phyloP scores from a whole-genome alignment of 2,888 invertebrate species.

The Cosmorhoe ocellata region DNA sequence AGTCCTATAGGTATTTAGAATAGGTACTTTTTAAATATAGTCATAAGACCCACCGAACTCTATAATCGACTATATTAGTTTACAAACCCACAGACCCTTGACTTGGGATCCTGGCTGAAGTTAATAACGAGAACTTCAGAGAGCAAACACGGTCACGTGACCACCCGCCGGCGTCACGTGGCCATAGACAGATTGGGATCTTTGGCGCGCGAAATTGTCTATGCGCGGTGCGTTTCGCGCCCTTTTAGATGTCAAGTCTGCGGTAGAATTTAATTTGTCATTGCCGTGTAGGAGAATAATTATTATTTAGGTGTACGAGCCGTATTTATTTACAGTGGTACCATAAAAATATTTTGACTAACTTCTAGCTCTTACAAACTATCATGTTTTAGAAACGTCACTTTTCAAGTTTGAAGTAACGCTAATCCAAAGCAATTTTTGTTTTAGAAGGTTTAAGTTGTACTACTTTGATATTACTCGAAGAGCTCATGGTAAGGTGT shows the following conservation, averaged over 20 bases:
- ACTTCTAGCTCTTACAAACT: too few species aligned
- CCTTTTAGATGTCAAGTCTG: constrained; percentile 48
- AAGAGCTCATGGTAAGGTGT: too few species aligned
- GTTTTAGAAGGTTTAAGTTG: too few species aligned
- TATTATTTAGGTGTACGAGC: too few species aligned
- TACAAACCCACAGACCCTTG: constrained; percentile 27
- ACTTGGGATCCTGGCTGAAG: constrained; percentile 39
- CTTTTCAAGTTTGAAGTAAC: too few species aligned
- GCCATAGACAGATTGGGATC: constrained; percentile 63
- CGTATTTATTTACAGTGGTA: too few species aligned
- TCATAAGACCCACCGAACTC: not conserved
- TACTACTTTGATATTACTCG: too few species aligned
- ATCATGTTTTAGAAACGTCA: too few species aligned
- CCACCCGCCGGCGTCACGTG: constrained; percentile 51
- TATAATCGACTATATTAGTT: constrained; percentile 30
- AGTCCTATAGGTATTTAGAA: not conserved
- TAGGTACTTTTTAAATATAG: not conserved
- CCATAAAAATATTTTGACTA: too few species aligned
- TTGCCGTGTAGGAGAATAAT: too few species aligned
- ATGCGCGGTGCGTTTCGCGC: constrained; percentile 46
- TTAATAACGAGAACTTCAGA: constrained; percentile 69
- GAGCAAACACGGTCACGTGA: constrained; percentile 61
- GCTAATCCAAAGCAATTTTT: too few species aligned
- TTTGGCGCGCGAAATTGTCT: constrained; percentile 72
- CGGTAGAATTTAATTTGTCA: constrained; percentile 8